Evolutionary conservation across 2,888 invertebrate species (phyloP), one percentile per base, ranked within the genome.

Genomic region (Cremastinae sp.): DNA sequence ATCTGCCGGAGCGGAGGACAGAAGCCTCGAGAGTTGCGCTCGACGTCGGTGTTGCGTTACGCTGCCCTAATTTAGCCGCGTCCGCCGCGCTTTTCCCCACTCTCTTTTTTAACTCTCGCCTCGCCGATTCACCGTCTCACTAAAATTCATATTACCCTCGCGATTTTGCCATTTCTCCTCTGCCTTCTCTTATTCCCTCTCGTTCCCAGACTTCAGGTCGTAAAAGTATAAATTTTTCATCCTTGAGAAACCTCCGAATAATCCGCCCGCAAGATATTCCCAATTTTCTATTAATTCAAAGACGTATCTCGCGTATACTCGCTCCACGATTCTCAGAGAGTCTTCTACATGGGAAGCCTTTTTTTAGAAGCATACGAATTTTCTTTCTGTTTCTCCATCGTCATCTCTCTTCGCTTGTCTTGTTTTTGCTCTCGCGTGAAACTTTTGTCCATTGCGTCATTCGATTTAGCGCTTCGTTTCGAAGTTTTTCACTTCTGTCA

Each of bases 61-160:
- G 84, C 87, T 89, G 87, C 84, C 89, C 89, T 89, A 89, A 89
- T 89, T 89, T 89, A 89, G 89, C 83, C 86, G 85, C 87, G 83
- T 2, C 2, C 28, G 35, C 82, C 79, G 81, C 83, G 77, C 83
- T 84, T 82, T 70, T 85, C 87, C 86, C 83, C 82, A 84, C 74
- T 78, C 79, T 64, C 76, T 74, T 74, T 73, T 79, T 76, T 68
- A 74, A 70, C 78, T 20, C 69, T 49, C 14, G 59, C 66, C 64
- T 70, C 68, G 75, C 55, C 75, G 66, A 77, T 70, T 77, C 73
- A 79, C 77, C 78, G 80, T 84, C 81, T 82, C 84, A 80, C 80
- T 79, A 80, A 84, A 83, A 86, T 86, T 86, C 85, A 84, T 85
- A 82, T 28, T 28, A 28, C 28, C 76, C 70, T 18, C 62, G 68